phyloP scores from a whole-genome alignment of 2,113 vertebrate species.

The Galemys pyrenaicus region DNA sequence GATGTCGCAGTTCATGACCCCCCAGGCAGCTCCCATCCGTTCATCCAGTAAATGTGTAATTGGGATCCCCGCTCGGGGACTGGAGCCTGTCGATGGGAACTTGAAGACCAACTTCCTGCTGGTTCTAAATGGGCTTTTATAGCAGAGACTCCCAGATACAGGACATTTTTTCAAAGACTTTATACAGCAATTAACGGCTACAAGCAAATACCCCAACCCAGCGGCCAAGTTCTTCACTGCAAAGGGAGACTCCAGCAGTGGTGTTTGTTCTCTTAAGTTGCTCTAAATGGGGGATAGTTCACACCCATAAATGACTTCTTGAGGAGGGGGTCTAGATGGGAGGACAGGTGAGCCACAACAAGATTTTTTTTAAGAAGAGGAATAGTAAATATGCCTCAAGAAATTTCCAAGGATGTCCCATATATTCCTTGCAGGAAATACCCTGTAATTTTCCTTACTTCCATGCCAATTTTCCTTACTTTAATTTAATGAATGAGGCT shows the following conservation, averaged over 20 bases:
- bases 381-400: conserved; percentile 80
- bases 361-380: conserved; percentile 69
- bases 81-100: not conserved
- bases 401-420: conserved; percentile 83
- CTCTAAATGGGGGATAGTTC: conserved; percentile 46
- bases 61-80: conserved; percentile 52
- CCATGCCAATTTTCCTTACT: conserved; percentile 77
- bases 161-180: conserved; percentile 53
- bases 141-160: conserved; percentile 43
- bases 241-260: conserved; percentile 46
- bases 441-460: conserved; percentile 69
- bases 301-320: conserved; percentile 77
- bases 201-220: conserved; percentile 75
- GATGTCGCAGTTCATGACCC: conserved; percentile 37
- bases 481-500: conserved; percentile 76
- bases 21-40: not conserved
- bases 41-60: conserved; percentile 57
- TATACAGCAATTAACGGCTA: conserved; percentile 69
- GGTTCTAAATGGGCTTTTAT: conserved; percentile 71
- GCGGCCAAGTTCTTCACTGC: conserved; percentile 71
- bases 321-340: fast-evolving
- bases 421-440: conserved; percentile 83
- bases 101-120: conserved; percentile 50
- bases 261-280: conserved; percentile 42
- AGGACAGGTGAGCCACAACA: conserved; percentile 81